These are phyloP conservation scores for Arenaria interpres DNA, from an alignment of 2,113 vertebrate genomes.

Conservation along the genomic window DNA sequence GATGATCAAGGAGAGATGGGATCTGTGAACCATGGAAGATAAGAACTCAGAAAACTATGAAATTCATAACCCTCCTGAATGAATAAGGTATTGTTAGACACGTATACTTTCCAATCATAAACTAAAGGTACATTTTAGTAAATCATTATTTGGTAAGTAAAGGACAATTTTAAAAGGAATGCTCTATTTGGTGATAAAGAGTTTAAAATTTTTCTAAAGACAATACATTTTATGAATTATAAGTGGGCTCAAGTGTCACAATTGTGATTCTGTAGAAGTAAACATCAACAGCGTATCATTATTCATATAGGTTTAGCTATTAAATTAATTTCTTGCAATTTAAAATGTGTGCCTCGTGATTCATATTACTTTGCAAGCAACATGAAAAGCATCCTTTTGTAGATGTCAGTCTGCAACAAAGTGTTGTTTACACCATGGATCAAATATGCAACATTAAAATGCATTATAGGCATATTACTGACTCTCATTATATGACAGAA, in stretches of 20 bases:
- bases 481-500: conserved; percentile 46
- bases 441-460: conserved; percentile 26
- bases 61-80: conserved; percentile 43
- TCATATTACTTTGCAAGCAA: background rate
- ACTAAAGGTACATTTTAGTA: background rate
- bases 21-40: conserved; percentile 70
- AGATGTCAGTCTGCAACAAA: background rate
- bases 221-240: background rate
- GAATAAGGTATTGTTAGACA: conserved; percentile 1
- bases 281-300: background rate
- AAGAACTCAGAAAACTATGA: conserved; percentile 59
- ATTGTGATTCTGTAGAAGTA: background rate
- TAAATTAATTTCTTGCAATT: background rate
- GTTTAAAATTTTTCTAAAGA: background rate
- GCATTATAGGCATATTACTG: conserved; percentile 22
- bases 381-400: conserved; percentile 16
- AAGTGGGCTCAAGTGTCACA: background rate
- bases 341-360: background rate
- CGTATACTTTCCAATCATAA: conserved; percentile 11
- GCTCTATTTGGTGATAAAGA: background rate
- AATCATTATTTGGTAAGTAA: background rate
- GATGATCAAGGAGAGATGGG: conserved; percentile 70
- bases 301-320: background rate
- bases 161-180: background rate
- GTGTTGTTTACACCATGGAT: conserved; percentile 5